A percentile compares a stretch with the other conserved stretches of the same genome.
These are phyloP conservation scores for Peromyscus maniculatus DNA, from an alignment of 2,113 vertebrate genomes.

Conservation along the genomic window DNA sequence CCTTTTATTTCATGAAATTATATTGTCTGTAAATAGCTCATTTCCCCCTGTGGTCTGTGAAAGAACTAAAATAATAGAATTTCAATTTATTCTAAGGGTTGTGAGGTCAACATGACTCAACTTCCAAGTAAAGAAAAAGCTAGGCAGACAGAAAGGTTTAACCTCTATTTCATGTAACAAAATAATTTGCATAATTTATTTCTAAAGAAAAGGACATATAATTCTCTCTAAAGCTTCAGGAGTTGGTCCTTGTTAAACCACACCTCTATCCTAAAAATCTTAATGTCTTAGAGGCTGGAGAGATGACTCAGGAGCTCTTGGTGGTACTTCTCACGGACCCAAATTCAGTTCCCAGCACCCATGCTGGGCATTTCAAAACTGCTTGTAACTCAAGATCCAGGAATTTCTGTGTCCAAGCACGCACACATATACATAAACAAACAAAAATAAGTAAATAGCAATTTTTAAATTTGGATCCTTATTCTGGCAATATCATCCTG, in stretches of 20 bases:
- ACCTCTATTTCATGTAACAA: neutral
- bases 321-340: no score
- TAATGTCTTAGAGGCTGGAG: neutral
- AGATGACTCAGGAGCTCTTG: neutral
- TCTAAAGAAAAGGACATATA: constrained; percentile 13
- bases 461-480: neutral
- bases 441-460: neutral
- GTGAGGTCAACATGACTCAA: neutral
- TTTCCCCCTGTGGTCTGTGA: neutral
- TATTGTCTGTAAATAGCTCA: constrained; percentile 20
- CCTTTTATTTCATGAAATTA: constrained; percentile 68
- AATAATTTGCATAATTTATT: constrained; percentile 7
- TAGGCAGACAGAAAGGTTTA: constrained; percentile 4
- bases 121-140: constrained; percentile 32
- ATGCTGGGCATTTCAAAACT: neutral
- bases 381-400: neutral
- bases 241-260: constrained; percentile 8
- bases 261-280: neutral
- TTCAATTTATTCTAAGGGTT: constrained; percentile 34
- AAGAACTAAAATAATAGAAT: constrained; percentile 15
- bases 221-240: constrained; percentile 2
- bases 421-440: neutral
- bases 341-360: neutral
- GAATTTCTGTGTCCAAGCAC: neutral
- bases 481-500: neutral